Evolutionary conservation across 2,113 vertebrate species (phyloP), one percentile per base, ranked within the genome.

Genomic region (Amazona guildingii): DNA sequence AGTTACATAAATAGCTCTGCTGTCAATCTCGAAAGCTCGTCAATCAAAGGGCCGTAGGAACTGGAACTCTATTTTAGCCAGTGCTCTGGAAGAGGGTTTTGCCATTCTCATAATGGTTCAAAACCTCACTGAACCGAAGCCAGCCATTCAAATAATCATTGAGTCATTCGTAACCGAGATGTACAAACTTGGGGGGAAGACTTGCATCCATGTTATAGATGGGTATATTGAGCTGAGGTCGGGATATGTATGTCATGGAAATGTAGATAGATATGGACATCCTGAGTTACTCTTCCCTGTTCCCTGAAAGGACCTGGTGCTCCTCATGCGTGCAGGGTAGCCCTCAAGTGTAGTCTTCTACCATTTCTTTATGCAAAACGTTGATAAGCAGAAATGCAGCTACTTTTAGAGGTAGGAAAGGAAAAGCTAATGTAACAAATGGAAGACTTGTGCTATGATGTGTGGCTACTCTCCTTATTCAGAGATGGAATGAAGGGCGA

Each of bases 131-230:
- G 76, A 86, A 70, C 20, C 82, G 15, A 35, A 35, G 23, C 49
- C 14, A 5, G 27, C 28, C 27, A 6, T 5, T 17, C 11, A 15
- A 35, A 31, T 31, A 61, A 23, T 14, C 15, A 4, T 2, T 13
- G 51, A n/a, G 4, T 66, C 33, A 3, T 44, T 59, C 13, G 1
- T 6, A 31, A 35, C 35, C 6, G 37, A 66, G 70, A 9, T 7
- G 14, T 28, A 23, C 11, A 24, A 3, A 24, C 5, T 6, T 29
- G 59, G 35, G 25, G 57, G 57, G 21, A 43, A 61, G 66, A 46
- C 14, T 66, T 5, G 3, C 1, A 1, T 16, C n/a, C 2, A 1
- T 61, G 43, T 33, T 46, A 10, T 8, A 28, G 51, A 4, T 33
- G 48, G 35, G 59, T 33, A 46, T 17, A 14, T 9, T 13, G 37